phyloP scores from a whole-genome alignment of 2,888 invertebrate species.

The Cylindroiulus punctatus region DNA sequence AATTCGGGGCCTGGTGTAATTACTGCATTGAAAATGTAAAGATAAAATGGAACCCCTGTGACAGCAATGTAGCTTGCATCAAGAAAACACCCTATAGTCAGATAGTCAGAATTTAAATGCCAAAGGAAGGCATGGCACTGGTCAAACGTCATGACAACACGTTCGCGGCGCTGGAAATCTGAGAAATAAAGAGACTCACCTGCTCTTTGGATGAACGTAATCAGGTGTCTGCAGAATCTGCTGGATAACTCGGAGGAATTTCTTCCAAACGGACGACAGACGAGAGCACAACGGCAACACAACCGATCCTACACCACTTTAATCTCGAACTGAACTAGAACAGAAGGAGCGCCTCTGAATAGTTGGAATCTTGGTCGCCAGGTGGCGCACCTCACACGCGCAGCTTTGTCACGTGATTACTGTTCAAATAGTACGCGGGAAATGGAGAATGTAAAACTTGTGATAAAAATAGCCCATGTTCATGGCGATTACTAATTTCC shows the following conservation, averaged over 20 bases:
- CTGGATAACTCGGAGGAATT: background rate
- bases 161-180: background rate
- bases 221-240: background rate
- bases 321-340: constrained; percentile 32
- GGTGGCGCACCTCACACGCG: background rate
- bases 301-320: constrained; percentile 12
- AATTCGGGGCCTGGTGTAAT: background rate
- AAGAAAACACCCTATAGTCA: background rate
- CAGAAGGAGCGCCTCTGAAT: background rate
- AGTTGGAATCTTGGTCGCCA: background rate
- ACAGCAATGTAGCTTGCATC: background rate
- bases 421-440: too few species aligned
- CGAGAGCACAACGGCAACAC: constrained; percentile 8
- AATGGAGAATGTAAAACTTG: too few species aligned
- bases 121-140: background rate
- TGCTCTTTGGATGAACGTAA: background rate
- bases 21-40: background rate
- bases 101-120: background rate
- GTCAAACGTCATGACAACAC: constrained; percentile 34
- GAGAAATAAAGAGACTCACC: background rate
- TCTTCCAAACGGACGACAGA: background rate
- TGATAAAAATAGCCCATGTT: too few species aligned
- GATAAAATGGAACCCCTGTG: background rate
- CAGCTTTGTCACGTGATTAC: background rate
- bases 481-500: too few species aligned